Base-by-base conservation (phyloP, 2,888 invertebrate species). In the Myathropa florea region DNA sequence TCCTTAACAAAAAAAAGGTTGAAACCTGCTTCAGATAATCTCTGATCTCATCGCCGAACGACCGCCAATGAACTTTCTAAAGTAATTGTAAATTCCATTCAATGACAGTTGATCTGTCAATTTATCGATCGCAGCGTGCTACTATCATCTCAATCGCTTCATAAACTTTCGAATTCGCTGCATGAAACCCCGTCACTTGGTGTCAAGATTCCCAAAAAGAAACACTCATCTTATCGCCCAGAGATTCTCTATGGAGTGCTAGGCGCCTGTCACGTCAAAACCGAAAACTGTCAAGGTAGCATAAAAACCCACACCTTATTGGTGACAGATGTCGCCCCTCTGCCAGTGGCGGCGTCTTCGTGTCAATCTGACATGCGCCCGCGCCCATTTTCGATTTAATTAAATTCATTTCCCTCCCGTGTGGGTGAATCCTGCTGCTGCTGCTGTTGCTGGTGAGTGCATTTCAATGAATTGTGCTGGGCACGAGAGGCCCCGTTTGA, bases 301-400 rank as follows among this genome's bases (percentile, higher is more conserved):
- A 46, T 18, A 46, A 46, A 46, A 46, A 18, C 46, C 46, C 46
- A 46, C 46, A 46, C 46, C 46, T 46, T 46, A 46, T 18, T 18
- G 46, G 3, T n/a, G 46, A 46, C 46, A 46, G 46, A 18, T 46
- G 46, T 2, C 7, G 46, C 18, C 46, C 18, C 46, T 14, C 39
- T 2, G n/a, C n/a, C 39, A n/a, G 39, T 30, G 33, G 33, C 33
- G n/a, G n/a, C n/a, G n/a, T n/a, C n/a, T 10, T 10, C 33, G 33
- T 18, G 46, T 46, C 46, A 46, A 12, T 57, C 24, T 57, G 57
- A 57, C 24, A 26, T 30, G 64, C 57, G 60, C 46, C 60, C 39
- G 59, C 67, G 23, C 76, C 65, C 36, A 39, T 36, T 65, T 65
- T 46, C 46, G 64, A 75, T 75, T 65, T 21, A 75, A 65, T 75